Base-by-base conservation (phyloP, 2,888 invertebrate species). In the Drosophila prostipennis region DNA sequence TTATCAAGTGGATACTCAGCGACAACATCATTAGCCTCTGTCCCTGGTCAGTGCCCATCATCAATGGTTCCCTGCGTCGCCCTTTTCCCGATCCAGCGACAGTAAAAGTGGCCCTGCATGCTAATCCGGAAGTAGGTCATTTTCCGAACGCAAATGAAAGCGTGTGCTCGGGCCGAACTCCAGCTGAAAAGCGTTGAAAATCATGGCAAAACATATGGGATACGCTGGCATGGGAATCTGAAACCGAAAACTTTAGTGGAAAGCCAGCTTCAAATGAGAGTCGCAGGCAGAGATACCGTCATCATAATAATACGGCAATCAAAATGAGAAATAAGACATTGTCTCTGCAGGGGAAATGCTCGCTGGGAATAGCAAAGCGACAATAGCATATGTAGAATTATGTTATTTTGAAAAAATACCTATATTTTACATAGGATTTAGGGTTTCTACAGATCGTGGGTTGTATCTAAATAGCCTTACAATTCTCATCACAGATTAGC, bases 101-200 rank as follows among this genome's bases (percentile, higher is more conserved):
- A 86, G 83, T 86, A 78, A 87, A 73, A 81, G 81, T 80, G 68
- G 70, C 43, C 39, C 36, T 61, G 71, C 79, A 72, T 84, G 78
- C 77, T 82, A 82, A 82, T 82, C 85, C 82, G 82, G 82, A 82
- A 82, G 82, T 81, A 82, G 87, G 82, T 82, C 82, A 81, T 82
- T 82, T 82, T 87, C 85, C 82, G 55, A 87, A 84, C 79, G 79
- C 82, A 84, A 82, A 84, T 81, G 85, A 82, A 87, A 82, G 82
- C 82, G 79, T 71, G 72, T 53, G 70, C 58, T 54, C 60, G 19
- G 13, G 1, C 48, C 61, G 48, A 42, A 42, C 16, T 37, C 52
- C 29, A 23, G 42, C 43, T 39, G 37, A 42, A 77, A 77, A 69
- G 60, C 85, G 69, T 75, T 72, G 71, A 79, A 79, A 87, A 80